phyloP scores from a whole-genome alignment of 2,113 vertebrate species.

The Paraplagusia blochii region DNA sequence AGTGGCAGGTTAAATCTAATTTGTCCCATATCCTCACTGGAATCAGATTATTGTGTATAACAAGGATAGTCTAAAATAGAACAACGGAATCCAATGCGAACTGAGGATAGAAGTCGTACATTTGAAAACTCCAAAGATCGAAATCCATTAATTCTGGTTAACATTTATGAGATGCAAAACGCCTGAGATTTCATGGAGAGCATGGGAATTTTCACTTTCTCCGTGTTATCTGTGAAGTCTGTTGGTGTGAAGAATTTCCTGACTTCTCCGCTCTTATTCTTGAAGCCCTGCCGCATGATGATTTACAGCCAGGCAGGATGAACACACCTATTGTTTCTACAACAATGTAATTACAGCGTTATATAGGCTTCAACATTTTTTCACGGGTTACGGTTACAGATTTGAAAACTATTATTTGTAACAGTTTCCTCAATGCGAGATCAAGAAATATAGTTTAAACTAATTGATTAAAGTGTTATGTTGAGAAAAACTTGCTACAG shows the following conservation, averaged over 20 bases:
- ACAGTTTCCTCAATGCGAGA: too few species aligned
- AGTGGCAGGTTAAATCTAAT: constrained; percentile 27
- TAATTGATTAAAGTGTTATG: too few species aligned
- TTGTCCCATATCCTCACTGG: constrained; percentile 6
- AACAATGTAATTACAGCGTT: neutral
- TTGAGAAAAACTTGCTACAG: too few species aligned
- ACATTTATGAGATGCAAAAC: neutral
- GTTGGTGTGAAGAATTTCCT: neutral
- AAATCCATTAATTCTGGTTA: neutral
- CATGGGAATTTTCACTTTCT: neutral
- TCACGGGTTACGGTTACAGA: too few species aligned
- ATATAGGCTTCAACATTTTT: too few species aligned
- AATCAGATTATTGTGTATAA: constrained; percentile 28
- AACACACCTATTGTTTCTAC: constrained; percentile 6
- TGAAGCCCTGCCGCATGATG: neutral
- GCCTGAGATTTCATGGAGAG: neutral
- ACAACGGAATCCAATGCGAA: constrained; percentile 5
- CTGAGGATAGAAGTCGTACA: neutral
- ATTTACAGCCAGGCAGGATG: constrained; percentile 3
- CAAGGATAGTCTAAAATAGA: neutral
- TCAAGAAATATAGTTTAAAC: too few species aligned
- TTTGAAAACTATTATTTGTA: too few species aligned
- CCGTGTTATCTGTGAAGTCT: constrained; percentile 2
- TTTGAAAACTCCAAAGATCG: constrained; percentile 13
- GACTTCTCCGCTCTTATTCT: neutral